A percentile compares a stretch with the other conserved stretches of the same genome.
Evolutionary conservation across 1,140 invertebrate species (phyloP).

Genomic region (Drosophila orosa): DNA sequence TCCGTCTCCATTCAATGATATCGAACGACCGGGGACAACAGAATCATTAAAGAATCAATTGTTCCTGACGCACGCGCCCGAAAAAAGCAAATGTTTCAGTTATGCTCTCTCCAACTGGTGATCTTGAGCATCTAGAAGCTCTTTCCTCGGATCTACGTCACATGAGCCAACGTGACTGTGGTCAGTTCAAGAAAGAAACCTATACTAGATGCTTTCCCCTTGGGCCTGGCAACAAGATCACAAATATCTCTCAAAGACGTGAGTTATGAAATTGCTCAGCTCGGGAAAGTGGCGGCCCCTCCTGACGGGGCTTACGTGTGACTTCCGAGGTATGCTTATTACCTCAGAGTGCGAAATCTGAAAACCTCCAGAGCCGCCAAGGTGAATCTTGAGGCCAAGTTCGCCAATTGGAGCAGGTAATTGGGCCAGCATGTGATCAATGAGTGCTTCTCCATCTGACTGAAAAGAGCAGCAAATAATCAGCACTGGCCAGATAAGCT

Average conservation of each 20-base stretch:
- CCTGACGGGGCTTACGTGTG: slow-evolving; percentile 27
- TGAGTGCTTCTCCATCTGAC: slow-evolving; percentile 5
- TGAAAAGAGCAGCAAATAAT: slow-evolving; percentile 19
- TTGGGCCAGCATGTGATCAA: slow-evolving; percentile 44
- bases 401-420: slow-evolving; percentile 29
- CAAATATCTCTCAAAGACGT: slow-evolving; percentile 12
- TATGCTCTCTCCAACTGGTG: neutral
- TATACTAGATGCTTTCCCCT: slow-evolving; percentile 8
- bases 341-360: slow-evolving; percentile 42
- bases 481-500: slow-evolving; percentile 22
- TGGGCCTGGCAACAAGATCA: slow-evolving; percentile 60
- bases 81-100: slow-evolving; percentile 7
- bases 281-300: slow-evolving; percentile 34
- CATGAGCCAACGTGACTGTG: slow-evolving; percentile 65
- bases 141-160: slow-evolving; percentile 33
- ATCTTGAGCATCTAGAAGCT: slow-evolving; percentile 21
- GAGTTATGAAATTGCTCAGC: slow-evolving; percentile 39
- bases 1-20: slow-evolving; percentile 59
- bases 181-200: slow-evolving; percentile 59
- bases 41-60: slow-evolving; percentile 69
- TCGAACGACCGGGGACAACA: slow-evolving; percentile 56
- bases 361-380: slow-evolving; percentile 34
- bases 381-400: slow-evolving; percentile 33
- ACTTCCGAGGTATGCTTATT: slow-evolving; percentile 13
- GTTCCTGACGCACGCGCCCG: slow-evolving; percentile 51